phyloP scores from a whole-genome alignment of 2,113 vertebrate species.

The Antechinus flavipes region DNA sequence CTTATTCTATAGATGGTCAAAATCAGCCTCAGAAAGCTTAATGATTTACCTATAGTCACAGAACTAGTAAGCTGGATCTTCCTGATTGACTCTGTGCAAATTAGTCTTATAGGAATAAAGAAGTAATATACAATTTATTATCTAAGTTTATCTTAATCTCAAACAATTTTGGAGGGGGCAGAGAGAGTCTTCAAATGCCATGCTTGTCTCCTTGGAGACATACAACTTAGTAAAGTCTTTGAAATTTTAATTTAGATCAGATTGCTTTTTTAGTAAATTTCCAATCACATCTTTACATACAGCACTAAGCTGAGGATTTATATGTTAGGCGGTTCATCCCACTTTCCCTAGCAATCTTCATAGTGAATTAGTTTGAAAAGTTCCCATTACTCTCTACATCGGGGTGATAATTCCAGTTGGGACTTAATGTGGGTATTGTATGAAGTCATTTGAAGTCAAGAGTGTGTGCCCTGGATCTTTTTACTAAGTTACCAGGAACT shows the following conservation, averaged over 20 bases:
- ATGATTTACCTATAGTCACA: neutral
- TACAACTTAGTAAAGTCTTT: conserved; percentile 13
- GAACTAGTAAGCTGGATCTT: neutral
- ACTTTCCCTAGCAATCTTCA: neutral
- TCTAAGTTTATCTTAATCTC: neutral
- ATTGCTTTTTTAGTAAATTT: neutral
- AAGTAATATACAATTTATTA: neutral
- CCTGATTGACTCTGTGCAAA: neutral
- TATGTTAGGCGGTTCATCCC: conserved; percentile 12
- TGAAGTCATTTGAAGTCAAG: neutral
- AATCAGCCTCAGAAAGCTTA: neutral
- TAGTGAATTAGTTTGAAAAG: conserved; percentile 24
- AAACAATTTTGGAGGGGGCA: neutral
- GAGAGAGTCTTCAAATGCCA: neutral
- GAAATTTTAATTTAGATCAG: conserved; percentile 20
- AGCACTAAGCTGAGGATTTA: conserved; percentile 6
- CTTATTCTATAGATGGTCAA: neutral
- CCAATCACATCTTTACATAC: neutral
- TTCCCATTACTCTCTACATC: neutral
- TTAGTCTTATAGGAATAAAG: neutral
- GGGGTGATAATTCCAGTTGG: neutral
- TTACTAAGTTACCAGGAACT: neutral
- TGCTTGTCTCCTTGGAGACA: neutral
- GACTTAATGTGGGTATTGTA: neutral
- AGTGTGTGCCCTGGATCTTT: neutral